These are phyloP conservation scores for Zygaena filipendulae DNA, from an alignment of 2,888 invertebrate species.

Conservation along the genomic window DNA sequence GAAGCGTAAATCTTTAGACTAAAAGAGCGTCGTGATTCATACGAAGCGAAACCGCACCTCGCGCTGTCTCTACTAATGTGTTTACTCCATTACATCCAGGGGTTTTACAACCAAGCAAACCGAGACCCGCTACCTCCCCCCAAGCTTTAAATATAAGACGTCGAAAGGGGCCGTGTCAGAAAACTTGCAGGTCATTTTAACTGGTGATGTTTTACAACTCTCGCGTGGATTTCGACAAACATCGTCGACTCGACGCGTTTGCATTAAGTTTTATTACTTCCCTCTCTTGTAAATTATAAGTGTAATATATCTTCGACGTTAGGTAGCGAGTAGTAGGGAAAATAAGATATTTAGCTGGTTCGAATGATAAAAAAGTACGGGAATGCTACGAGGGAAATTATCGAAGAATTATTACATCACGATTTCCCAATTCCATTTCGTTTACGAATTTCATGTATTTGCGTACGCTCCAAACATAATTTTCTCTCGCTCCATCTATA, in stretches of 20 bases:
- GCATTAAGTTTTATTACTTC: slow-evolving; percentile 63
- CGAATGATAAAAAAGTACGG: slow-evolving; percentile 43
- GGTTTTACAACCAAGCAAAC: slow-evolving; percentile 28
- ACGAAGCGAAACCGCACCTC: slow-evolving; percentile 31
- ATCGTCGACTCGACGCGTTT: slow-evolving; percentile 43
- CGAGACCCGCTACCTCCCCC: slow-evolving; percentile 1
- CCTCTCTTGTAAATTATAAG: slow-evolving; percentile 53
- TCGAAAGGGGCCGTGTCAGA: too few relatives aligned
- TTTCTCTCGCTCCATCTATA: too few relatives aligned
- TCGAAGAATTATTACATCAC: too few relatives aligned
- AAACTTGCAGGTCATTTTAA: slow-evolving; percentile 26
- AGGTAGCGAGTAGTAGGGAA: slow-evolving; percentile 22
- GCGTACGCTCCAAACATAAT: too few relatives aligned
- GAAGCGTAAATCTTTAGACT: slow-evolving; percentile 29
- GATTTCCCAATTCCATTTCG: too few relatives aligned
- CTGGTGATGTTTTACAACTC: slow-evolving; percentile 35
- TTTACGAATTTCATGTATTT: too few relatives aligned
- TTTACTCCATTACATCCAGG: slow-evolving; percentile 51
- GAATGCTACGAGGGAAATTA: too few relatives aligned
- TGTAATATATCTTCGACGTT: slow-evolving; percentile 38
- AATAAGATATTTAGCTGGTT: slow-evolving; percentile 35
- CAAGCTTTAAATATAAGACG: slow-evolving; percentile 13
- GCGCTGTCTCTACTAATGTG: slow-evolving; percentile 44
- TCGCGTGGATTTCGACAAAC: slow-evolving; percentile 50
- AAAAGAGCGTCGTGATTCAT: slow-evolving; percentile 49